Percentiles rank a stretch among this genome's conserved stretches.
These are phyloP conservation scores for Kryptopterus vitreolus DNA, from an alignment of 2,797 vertebrate genomes.

Conservation along the genomic window DNA sequence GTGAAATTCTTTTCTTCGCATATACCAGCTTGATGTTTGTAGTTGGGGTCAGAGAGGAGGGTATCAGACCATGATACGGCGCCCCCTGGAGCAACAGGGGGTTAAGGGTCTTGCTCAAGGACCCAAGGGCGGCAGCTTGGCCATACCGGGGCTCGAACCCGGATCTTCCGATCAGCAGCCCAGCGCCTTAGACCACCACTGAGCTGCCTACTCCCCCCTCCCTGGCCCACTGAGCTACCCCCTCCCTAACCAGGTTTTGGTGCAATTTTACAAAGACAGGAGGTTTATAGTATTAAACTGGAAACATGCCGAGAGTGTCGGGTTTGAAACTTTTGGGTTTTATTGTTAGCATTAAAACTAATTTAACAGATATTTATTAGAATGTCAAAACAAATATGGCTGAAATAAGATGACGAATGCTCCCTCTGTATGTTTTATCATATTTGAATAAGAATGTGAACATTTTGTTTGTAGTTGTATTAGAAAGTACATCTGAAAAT, in stretches of 20 bases:
- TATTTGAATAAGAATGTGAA: neutral
- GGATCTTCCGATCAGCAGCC: too few species aligned
- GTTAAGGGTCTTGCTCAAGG: too few species aligned
- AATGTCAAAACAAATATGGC: neutral
- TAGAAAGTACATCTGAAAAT: neutral
- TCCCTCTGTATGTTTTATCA: neutral
- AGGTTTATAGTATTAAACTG: slow-evolving; percentile 5
- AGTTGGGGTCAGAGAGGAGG: too few species aligned
- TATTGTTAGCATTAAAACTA: neutral
- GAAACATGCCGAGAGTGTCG: neutral
- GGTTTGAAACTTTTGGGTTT: neutral
- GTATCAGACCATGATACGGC: too few species aligned
- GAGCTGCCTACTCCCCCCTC: too few species aligned
- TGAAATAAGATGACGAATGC: neutral
- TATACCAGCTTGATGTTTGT: too few species aligned
- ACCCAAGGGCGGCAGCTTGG: too few species aligned
- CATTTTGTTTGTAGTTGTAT: neutral
- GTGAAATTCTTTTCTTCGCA: too few species aligned
- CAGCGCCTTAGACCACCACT: too few species aligned
- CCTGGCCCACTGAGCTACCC: too few species aligned
- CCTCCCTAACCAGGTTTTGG: neutral
- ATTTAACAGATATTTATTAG: neutral
- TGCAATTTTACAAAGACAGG: neutral
- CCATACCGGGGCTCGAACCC: too few species aligned
- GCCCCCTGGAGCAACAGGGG: too few species aligned